Conservation (phyloP, 2,113 vertebrate species). For the Heteronetta atricapilla region DNA sequence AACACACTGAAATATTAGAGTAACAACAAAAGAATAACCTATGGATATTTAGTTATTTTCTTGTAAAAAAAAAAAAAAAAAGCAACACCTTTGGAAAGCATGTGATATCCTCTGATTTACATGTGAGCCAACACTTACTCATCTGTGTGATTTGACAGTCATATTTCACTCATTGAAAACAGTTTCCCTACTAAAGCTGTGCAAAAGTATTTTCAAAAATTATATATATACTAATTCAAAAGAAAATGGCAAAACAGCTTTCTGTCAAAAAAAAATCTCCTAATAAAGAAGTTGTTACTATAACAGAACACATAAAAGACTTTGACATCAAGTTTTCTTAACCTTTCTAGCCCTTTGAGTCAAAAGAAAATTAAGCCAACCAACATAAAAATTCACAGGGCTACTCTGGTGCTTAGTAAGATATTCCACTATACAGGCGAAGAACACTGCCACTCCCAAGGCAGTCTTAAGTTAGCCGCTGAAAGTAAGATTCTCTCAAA, state of each 20-base stretch:
- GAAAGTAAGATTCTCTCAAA: background rate
- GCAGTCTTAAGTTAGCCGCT: background rate
- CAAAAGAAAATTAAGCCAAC: background rate
- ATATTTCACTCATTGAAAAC: background rate
- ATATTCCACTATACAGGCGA: background rate
- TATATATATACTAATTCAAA: background rate
- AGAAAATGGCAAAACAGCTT: background rate
- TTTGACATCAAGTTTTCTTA: background rate
- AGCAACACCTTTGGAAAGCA: background rate
- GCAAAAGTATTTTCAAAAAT: background rate
- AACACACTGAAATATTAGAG: background rate
- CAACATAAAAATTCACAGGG: background rate
- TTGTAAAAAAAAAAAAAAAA: background rate
- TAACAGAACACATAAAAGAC: background rate
- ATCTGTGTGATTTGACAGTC: background rate
- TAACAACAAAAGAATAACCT: background rate
- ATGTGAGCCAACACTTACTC: background rate
- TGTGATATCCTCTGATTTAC: background rate
- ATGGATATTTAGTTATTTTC: background rate
- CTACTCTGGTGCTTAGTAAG: background rate
- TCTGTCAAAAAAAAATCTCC: background rate
- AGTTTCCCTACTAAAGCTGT: background rate
- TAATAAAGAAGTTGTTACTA: background rate
- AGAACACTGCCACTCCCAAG: background rate
- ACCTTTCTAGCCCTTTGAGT: background rate